Percentiles rank a stretch among this genome's conserved stretches.
Conservation (phyloP, 1,140 invertebrate genomes). For the Cecropterus lyciades region DNA sequence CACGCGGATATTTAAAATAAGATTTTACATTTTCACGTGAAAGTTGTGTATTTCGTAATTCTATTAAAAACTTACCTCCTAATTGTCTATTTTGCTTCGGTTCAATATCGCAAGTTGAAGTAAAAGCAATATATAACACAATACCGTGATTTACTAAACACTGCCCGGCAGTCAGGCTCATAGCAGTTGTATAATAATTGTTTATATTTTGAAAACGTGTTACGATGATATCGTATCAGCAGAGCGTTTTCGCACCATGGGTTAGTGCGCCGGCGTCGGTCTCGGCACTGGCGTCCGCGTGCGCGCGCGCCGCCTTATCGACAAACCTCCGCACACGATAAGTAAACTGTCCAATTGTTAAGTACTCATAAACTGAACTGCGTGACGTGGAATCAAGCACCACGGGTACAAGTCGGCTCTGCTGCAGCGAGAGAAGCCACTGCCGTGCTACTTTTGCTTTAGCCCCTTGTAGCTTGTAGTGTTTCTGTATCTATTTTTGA, state of each 20-base stretch:
- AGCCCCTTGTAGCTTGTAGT: neutral
- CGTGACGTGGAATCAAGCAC: neutral
- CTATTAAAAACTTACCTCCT: slow-evolving; percentile 27
- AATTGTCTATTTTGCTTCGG: slow-evolving; percentile 37
- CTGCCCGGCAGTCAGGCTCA: slow-evolving; percentile 53
- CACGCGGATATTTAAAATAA: neutral
- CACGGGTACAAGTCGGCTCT: neutral
- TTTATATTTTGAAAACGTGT: slow-evolving; percentile 60
- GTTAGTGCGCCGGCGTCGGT: slow-evolving; percentile 59
- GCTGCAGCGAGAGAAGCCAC: neutral
- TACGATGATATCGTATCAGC: slow-evolving; percentile 42
- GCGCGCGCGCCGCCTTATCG: slow-evolving; percentile 68
- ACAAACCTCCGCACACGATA: slow-evolving; percentile 65
- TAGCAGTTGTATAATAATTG: slow-evolving; percentile 67
- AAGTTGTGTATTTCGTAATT: neutral
- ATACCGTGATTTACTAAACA: slow-evolving; percentile 73
- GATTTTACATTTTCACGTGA: neutral
- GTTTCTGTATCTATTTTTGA: neutral
- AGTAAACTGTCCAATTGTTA: slow-evolving; percentile 54
- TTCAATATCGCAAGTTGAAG: slow-evolving; percentile 51
- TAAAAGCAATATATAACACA: slow-evolving; percentile 64
- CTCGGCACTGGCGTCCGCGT: slow-evolving; percentile 59
- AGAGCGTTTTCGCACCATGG: slow-evolving; percentile 33
- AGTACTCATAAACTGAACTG: neutral
- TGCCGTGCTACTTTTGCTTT: neutral